phyloP scores from a whole-genome alignment of 2,797 vertebrate genomes.

The Podarcis lilfordi region DNA sequence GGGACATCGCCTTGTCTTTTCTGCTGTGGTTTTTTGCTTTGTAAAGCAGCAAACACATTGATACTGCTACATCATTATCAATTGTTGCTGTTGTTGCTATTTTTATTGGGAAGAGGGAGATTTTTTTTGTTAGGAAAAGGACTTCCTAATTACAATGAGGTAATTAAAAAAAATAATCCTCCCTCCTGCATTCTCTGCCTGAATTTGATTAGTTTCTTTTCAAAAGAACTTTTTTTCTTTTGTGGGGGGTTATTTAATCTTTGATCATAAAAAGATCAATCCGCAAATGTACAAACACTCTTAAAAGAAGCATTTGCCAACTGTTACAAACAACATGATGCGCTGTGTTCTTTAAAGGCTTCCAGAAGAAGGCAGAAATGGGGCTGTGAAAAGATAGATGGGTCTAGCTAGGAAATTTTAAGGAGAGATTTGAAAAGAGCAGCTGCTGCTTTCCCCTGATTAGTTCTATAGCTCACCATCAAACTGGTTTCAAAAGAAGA shows the following conservation, averaged over 20 bases:
- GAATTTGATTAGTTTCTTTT: conserved; percentile 54
- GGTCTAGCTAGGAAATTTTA: conserved; percentile 40
- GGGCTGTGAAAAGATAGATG: conserved; percentile 42
- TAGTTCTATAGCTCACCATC: conserved; percentile 37
- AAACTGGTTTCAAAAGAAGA: conserved; percentile 54
- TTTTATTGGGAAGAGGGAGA: conserved; percentile 11
- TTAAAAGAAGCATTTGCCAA: conserved; percentile 63
- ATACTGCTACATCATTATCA: neutral
- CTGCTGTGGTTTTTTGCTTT: neutral
- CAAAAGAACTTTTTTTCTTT: conserved; percentile 26
- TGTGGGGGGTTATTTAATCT: conserved; percentile 62
- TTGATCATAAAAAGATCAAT: conserved; percentile 69
- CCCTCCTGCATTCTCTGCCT: neutral
- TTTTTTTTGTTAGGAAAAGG: conserved; percentile 17
- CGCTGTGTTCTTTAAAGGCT: conserved; percentile 52
- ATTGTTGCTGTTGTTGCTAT: neutral
- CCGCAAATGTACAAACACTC: conserved; percentile 47
- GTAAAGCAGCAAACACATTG: neutral
- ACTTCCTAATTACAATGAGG: conserved; percentile 58
- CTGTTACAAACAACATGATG: conserved; percentile 52
- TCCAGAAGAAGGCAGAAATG: conserved; percentile 31
- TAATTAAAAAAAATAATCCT: conserved; percentile 47
- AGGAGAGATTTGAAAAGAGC: conserved; percentile 49
- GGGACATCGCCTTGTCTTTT: neutral
- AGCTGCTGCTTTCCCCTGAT: conserved; percentile 60